Conservation (phyloP, 2,888 invertebrate species). For the Allophyes oxyacanthae region DNA sequence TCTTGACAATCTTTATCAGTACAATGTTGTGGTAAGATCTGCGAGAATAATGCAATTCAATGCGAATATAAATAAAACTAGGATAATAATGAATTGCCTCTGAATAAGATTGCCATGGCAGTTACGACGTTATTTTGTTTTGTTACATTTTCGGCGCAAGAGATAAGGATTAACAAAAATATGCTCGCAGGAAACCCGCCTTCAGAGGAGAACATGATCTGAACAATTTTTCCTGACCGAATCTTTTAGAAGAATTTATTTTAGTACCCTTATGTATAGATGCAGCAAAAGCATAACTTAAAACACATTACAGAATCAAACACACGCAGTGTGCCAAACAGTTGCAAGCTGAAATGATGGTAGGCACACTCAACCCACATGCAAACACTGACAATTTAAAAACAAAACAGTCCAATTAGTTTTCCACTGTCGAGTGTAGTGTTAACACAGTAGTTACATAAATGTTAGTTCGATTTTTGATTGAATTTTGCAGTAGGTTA, state of each 20-base stretch:
- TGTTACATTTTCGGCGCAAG: too few species aligned
- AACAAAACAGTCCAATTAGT: slow-evolving; percentile 63
- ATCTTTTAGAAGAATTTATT: too few species aligned
- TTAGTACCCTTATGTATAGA: slow-evolving; percentile 28
- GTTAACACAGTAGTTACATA: slow-evolving; percentile 53
- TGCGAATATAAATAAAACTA: too few species aligned
- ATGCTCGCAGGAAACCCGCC: too few species aligned
- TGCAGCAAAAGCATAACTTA: slow-evolving; percentile 35
- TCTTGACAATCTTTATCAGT: too few species aligned
- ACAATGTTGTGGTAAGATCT: too few species aligned
- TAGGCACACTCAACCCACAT: slow-evolving; percentile 73
- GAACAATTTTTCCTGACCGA: too few species aligned
- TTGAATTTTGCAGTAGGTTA: slow-evolving; percentile 80
- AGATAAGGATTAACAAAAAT: not conserved
- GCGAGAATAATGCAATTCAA: too few species aligned
- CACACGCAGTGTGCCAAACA: slow-evolving; percentile 27
- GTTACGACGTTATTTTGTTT: too few species aligned
- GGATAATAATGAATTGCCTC: too few species aligned
- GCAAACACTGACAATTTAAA: slow-evolving; percentile 76
- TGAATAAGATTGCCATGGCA: too few species aligned
- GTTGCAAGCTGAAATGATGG: slow-evolving; percentile 51
- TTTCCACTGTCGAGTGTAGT: slow-evolving; percentile 57
- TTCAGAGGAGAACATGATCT: too few species aligned
- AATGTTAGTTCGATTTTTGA: slow-evolving; percentile 61
- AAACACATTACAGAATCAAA: slow-evolving; percentile 21